Evolutionary conservation across 2,888 invertebrate genomes (phyloP).

Genomic region (Argyra leucocephala): DNA sequence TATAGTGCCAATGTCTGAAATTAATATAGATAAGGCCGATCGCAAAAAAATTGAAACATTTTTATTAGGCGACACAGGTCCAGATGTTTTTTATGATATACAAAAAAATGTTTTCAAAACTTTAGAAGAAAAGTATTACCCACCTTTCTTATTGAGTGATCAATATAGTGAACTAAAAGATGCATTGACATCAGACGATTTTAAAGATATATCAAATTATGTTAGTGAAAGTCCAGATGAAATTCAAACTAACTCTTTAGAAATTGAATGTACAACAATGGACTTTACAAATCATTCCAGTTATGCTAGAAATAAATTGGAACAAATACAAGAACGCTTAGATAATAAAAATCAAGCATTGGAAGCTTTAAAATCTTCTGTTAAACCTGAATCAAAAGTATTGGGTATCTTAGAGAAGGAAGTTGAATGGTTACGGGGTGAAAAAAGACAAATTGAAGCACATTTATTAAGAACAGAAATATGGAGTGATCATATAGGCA

Average conservation of each 20-base stretch:
- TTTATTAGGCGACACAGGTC: constrained; percentile 75
- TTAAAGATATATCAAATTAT: constrained; percentile 40
- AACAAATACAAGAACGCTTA: constrained; percentile 73
- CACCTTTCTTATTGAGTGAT: constrained; percentile 77
- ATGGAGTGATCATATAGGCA: constrained; percentile 82
- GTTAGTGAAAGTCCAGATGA: constrained; percentile 33
- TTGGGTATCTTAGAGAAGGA: constrained; percentile 70
- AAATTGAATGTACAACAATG: constrained; percentile 31
- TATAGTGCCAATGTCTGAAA: constrained; percentile 70
- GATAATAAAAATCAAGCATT: constrained; percentile 74
- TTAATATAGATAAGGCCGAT: constrained; percentile 69
- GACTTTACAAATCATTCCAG: constrained; percentile 75
- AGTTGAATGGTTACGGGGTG: constrained; percentile 71
- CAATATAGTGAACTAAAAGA: constrained; percentile 58
- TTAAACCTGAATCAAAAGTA: constrained; percentile 75
- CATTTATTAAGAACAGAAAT: constrained; percentile 77
- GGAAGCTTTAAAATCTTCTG: constrained; percentile 68
- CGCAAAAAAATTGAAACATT: constrained; percentile 81
- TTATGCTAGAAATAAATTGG: constrained; percentile 70
- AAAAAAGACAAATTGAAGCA: constrained; percentile 70
- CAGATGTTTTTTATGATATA: constrained; percentile 79
- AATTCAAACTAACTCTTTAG: constrained; percentile 27
- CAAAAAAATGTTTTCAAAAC: constrained; percentile 69
- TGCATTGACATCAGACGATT: constrained; percentile 39
- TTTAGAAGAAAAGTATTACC: constrained; percentile 79